Evolutionary conservation across 2,888 invertebrate species (phyloP), one percentile per base, ranked within the genome.

Genomic region (Lasioglossum morio): DNA sequence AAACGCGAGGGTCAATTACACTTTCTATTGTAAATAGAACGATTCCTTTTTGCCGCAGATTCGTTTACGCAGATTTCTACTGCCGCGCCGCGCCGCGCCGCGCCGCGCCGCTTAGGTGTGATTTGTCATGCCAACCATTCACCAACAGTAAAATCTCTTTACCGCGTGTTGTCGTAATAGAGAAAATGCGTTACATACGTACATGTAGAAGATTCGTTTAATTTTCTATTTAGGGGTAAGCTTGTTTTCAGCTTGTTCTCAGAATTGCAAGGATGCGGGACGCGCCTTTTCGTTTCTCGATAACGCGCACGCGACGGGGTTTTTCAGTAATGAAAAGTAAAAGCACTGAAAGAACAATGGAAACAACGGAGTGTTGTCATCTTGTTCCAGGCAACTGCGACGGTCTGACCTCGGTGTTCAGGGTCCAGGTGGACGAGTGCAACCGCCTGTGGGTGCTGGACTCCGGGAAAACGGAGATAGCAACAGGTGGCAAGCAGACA

Each of bases 391-490:
- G 72, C 16, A 88, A 96, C 81, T 98, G 98, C 92, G 96, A 96
- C 3, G 97, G 97, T 60, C 94, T 98, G 60, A 97, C 97, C 0
- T 98, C 98, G 1, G 98, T 98, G 0, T 98, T 98, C 92, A 96
- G 98, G 40, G 96, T 98, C 72, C 96, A 96, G 91, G 96, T 97
- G 0, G 98, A 98, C 94, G 95, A 96, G 0, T 98, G 98, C 89
- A 97, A 97, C 74, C 96, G 98, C 63, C 95, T 98, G 7, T 98
- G 98, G 98, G 96, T 98, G 0, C 95, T 98, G 83, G 98, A 98
- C 94, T 97, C 98, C 0, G 98, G 98, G 0, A 97, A 97, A 92
- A 96, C 97, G 5, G 96, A 98, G 91, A 91, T 95, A 2, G 96
- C 97, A 0, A 97, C 97, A 27, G 95, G 95, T 77, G 96, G 97